Evolutionary conservation across 2,888 invertebrate genomes (phyloP).

Genomic region (Drosophila quinaria): DNA sequence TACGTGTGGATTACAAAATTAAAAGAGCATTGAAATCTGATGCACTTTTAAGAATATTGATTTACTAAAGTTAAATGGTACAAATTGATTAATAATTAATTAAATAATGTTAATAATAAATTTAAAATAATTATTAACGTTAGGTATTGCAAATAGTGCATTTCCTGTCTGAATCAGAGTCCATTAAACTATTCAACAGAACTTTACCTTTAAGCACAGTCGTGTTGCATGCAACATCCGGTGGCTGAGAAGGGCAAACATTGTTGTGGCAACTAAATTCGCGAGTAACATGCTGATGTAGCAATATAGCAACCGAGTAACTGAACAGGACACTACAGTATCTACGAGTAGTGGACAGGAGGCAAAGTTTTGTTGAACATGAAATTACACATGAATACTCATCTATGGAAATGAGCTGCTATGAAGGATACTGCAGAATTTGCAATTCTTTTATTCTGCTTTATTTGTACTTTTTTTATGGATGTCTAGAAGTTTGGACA

Average conservation of each 20-base stretch:
- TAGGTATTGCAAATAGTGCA: no score
- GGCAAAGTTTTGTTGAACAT: constrained; percentile 31
- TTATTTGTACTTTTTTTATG: background rate
- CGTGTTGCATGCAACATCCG: constrained; percentile 4
- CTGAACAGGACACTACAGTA: constrained; percentile 26
- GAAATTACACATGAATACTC: constrained; percentile 22
- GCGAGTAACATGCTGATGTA: constrained; percentile 53
- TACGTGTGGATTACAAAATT: background rate
- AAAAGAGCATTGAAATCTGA: no score
- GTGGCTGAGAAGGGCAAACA: background rate
- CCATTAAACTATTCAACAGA: constrained; percentile 1
- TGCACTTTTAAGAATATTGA: no score
- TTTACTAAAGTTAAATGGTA: background rate
- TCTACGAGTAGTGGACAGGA: constrained; percentile 34
- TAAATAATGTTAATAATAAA: no score
- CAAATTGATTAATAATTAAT: no score
- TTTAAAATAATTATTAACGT: no score
- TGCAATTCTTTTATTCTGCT: constrained; percentile 24
- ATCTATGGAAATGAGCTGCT: constrained; percentile 16
- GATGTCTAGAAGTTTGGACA: constrained; percentile 16
- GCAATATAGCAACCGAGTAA: constrained; percentile 34
- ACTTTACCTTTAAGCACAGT: constrained; percentile 2
- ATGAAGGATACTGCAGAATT: constrained; percentile 30
- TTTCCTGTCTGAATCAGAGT: background rate
- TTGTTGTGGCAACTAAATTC: constrained; percentile 22